Base-by-base conservation (phyloP, 1,140 invertebrate genomes). In the Drosophila bocki region DNA sequence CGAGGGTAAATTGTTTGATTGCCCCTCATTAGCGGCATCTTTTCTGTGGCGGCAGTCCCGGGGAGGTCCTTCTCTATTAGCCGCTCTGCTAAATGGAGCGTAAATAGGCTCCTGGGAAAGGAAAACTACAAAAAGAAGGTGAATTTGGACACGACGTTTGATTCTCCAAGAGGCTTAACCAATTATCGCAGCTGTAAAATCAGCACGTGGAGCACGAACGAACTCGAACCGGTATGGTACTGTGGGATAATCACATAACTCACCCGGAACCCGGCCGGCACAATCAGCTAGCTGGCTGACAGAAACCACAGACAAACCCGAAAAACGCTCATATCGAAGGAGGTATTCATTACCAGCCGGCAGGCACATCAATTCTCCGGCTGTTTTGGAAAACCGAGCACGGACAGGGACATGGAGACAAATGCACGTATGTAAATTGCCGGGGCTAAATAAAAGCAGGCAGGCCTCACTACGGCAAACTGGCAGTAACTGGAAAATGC, bases 351-450 rank as follows among this genome's bases (percentile, higher is more conserved):
- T 87, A 87, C 84, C 77, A 64, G 61, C 50, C 78, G 72, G 79
- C 68, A 75, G 42, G 84, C 63, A 56, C 80, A 88, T 88, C 80
- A 88, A 88, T 88, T 81, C 69, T 69, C 69, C 45, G 80, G 72
- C 69, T 84, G 77, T 59, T 74, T 87, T 64, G 57, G 70, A 70
- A 76, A 69, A 62, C 64, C 47, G 57, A 60, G 50, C 69, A 83
- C 80, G 67, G 58, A 53, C 51, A 26, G 53, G 22, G 53, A 54
- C 51, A 54, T 7, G 53, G 57, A 78, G 80, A 88, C 78, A 87
- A 88, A 87, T 88, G 85, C 75, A 78, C 74, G 82, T 78, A 90
- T 88, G 84, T 75, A 87, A 84, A 87, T 84, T 88, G 63, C 63
- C 50, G 51, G 82, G 42, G 83, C 79, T 67, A 77, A 87, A 87